Evolutionary conservation across 2,888 invertebrate genomes (phyloP), one percentile per base, ranked within the genome.

Genomic region (Cryptosula pallasiana): DNA sequence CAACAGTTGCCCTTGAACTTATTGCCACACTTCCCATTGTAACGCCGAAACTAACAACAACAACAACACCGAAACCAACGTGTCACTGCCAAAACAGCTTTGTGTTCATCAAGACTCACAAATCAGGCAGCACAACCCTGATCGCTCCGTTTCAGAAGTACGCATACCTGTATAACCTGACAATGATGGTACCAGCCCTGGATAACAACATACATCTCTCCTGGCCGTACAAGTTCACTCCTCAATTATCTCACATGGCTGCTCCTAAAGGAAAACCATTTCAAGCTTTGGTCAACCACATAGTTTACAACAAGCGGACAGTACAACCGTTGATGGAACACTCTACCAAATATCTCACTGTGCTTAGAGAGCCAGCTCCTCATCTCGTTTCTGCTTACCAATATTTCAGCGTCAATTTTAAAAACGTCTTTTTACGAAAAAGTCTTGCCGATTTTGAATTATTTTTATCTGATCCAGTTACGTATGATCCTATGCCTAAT

Each of bases 81-180:
- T 63, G 63, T n/a, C 27, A 32, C 3, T 16, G 25, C 2, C 63
- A 32, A 27, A 20, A 63, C 9, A 63, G 63, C 32, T 63, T 63
- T 63, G 63, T 63, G 2, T 63, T 63, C 27, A 63, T 63, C 63
- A 63, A 63, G 32, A 63, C 63, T 16, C 63, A 63, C 32, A 63
- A 63, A n/a, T 63, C 63, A 5, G 63, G 63, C 63, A 63, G 63
- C 63, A 63, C 63, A 9, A 63, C 63, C 13, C 25, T 63, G 63
- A 63, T 63, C 2, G 63, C 63, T 13, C 63, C 63, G 3, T 32
- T 63, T 3, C 63, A 63, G 63, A 63, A 63, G 32, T 63, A 63
- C 27, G 63, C 63, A 32, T 63, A 63, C 34, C 32, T 63, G 27
- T 27, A 63, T 27, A 63, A 63, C 63, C 27, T 63, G 9, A 63